A percentile compares a stretch with the other conserved stretches of the same genome.
Conservation (phyloP, 2,113 vertebrate species). For the Anolis carolinensis region DNA sequence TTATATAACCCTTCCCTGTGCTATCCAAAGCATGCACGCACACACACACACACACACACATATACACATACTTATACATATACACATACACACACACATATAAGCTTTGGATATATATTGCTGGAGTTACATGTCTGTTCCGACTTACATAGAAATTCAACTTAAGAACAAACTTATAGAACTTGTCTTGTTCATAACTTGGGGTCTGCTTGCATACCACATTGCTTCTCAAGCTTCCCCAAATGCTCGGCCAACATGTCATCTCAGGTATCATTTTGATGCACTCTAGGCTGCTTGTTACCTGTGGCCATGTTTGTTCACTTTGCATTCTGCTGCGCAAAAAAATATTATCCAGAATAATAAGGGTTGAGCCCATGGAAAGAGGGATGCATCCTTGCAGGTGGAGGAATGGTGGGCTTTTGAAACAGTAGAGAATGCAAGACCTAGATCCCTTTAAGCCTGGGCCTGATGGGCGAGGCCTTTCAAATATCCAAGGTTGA, state of each 20-base stretch:
- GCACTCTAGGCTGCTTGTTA: neutral
- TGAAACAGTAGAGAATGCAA: constrained; percentile 38
- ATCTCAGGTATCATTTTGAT: too few species aligned
- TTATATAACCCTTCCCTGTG: too few species aligned
- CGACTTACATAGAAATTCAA: too few species aligned
- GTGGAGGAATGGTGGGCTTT: neutral
- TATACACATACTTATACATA: too few species aligned
- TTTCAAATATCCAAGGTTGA: constrained; percentile 14
- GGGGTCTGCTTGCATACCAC: neutral
- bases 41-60: too few species aligned
- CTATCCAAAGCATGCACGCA: too few species aligned
- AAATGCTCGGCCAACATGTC: neutral
- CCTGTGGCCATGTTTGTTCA: neutral
- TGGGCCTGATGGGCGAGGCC: constrained; percentile 51
- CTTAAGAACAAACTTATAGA: neutral
- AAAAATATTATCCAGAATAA: neutral
- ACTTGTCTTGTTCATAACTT: too few species aligned
- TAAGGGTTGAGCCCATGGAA: neutral
- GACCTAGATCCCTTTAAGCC: constrained; percentile 45
- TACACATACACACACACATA: too few species aligned
- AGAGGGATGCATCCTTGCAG: neutral
- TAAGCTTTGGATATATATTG: too few species aligned
- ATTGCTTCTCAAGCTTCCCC: neutral
- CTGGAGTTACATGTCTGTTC: too few species aligned
- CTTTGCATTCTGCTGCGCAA: too few species aligned